Evolutionary conservation across 53 echinoderm and acorn worm species (phyloP), one percentile per base, ranked within the genome.

Genomic region (Patiria pectinifera): DNA sequence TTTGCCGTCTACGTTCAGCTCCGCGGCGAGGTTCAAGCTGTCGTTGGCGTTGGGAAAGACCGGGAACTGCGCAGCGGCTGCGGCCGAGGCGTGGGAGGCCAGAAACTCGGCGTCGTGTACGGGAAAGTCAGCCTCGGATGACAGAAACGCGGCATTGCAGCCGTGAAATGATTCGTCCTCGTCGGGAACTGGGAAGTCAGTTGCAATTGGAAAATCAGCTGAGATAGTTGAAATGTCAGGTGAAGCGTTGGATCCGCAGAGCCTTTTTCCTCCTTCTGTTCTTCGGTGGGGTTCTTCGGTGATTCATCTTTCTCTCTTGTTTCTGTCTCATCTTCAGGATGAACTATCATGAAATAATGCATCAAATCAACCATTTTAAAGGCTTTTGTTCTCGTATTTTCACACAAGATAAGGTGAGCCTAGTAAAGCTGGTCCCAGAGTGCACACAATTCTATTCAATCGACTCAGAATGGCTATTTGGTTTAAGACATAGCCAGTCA

Each of bases 1-100:
- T 62, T 83, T 82, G 77, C 78, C 83, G 48, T 93, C 89, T 18
- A 95, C 87, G 16, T 91, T 87, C 16, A 93, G 92, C 58, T 93
- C 93, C 3, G 69, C 89, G 9, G 95, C 93, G 6, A 95, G 92
- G n/a, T 89, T 80, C 63, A 89, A 19, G 92, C 92, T 95, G 94
- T 95, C 95, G 82, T 95, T 92, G 11, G 93, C 95, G 61, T 95
- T 95, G 16, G 95, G 95, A 92, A 95, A 95, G 62, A 95, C 95
- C 3, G 91, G 95, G 91, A 95, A 95, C 53, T 95, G 66, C 84
- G 9, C 83, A 24, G 35, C 91, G 83, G 59, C 78, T n/a, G 80
- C 89, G 16, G 77, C 78, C 78, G 43, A 35, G 81, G 81, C 49
- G 49, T 48, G 44, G 81, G 75, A 6, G 6, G 45, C 76, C 16